Evolutionary conservation across 2,113 vertebrate species (phyloP).

Genomic region (Leuciscus idus): DNA sequence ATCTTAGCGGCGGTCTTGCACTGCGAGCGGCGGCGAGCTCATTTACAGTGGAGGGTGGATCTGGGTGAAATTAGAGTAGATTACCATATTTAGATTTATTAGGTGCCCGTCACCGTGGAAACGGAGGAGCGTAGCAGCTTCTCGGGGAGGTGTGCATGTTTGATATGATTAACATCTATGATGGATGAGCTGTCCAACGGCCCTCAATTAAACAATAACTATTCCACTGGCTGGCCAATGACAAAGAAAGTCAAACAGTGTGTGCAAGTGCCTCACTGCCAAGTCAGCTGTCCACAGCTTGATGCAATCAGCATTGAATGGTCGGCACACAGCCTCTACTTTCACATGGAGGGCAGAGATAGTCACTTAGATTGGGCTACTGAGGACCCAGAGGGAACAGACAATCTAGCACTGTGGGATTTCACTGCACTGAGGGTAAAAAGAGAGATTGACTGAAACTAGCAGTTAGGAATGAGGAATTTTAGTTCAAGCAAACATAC

Average conservation of each 20-base stretch:
- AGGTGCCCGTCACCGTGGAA: slow-evolving; percentile 46
- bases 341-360: slow-evolving; percentile 24
- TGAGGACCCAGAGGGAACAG: neutral
- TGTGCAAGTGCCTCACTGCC: slow-evolving; percentile 50
- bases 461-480: neutral
- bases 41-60: slow-evolving; percentile 35
- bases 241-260: slow-evolving; percentile 61
- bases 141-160: slow-evolving; percentile 20
- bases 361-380: slow-evolving; percentile 18
- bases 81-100: slow-evolving; percentile 57
- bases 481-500: neutral
- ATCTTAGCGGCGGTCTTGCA: slow-evolving; percentile 33
- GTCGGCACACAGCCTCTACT: neutral
- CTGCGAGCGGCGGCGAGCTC: slow-evolving; percentile 17
- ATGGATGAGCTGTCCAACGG: slow-evolving; percentile 54
- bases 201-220: slow-evolving; percentile 60
- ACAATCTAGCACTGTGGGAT: neutral
- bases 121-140: slow-evolving; percentile 46
- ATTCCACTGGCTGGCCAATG: slow-evolving; percentile 49
- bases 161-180: slow-evolving; percentile 57
- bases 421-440: neutral
- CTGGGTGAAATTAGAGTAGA: slow-evolving; percentile 48
- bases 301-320: slow-evolving; percentile 39
- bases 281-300: slow-evolving; percentile 63
- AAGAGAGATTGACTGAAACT: slow-evolving; percentile 7